These are phyloP conservation scores for Synergus itoensis DNA, from an alignment of 2,888 invertebrate genomes.

Conservation along the genomic window DNA sequence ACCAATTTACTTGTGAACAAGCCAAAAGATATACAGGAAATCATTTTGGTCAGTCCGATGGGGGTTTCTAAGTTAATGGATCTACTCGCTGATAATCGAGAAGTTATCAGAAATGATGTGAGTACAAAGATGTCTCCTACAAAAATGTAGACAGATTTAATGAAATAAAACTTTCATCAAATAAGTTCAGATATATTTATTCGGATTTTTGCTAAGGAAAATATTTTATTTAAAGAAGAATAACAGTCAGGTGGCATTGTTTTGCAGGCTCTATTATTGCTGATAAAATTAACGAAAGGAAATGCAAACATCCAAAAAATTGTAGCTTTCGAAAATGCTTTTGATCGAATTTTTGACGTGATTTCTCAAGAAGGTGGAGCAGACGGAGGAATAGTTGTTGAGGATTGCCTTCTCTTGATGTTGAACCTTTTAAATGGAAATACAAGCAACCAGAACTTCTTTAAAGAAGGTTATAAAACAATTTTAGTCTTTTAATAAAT, in stretches of 20 bases:
- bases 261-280: conserved; percentile 86
- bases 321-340: conserved; percentile 99
- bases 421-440: conserved; percentile 96
- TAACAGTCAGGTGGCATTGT: background rate
- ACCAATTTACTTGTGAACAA: conserved; percentile 92
- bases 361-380: conserved; percentile 94
- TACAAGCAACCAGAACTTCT: conserved; percentile 98
- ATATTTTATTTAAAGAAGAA: background rate
- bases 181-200: too few relatives aligned
- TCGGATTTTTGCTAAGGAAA: background rate
- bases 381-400: conserved; percentile 98
- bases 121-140: conserved; percentile 60
- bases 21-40: conserved; percentile 92
- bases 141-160: too few relatives aligned
- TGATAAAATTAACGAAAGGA: conserved; percentile 95
- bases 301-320: conserved; percentile 99
- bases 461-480: conserved; percentile 88
- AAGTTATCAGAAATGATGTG: conserved; percentile 96
- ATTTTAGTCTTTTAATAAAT: too few relatives aligned
- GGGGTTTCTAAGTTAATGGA: conserved; percentile 99
- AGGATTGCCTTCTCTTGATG: conserved; percentile 96
- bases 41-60: conserved; percentile 94
- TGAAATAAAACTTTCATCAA: too few relatives aligned
- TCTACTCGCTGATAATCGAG: conserved; percentile 93
- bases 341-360: conserved; percentile 96